Percentiles rank a stretch among this genome's conserved stretches.
Conservation (phyloP, 2,113 vertebrate genomes). For the Planiliza haematocheilus region DNA sequence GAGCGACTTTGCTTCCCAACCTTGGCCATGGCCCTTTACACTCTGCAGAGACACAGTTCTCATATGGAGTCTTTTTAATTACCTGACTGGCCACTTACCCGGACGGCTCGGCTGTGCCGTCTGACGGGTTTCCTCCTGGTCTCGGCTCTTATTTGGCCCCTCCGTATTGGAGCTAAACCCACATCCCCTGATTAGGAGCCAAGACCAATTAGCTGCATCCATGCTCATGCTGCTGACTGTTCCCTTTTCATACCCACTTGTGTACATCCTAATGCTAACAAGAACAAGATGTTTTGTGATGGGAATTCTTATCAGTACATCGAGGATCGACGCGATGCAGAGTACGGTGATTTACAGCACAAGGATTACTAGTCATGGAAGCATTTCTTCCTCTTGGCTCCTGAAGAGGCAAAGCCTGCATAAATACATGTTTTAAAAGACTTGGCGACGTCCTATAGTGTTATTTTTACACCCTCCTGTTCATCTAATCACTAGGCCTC, state of each 20-base stretch:
- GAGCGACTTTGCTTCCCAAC: slow-evolving; percentile 50
- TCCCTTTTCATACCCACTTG: slow-evolving; percentile 57
- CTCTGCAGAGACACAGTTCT: slow-evolving; percentile 44
- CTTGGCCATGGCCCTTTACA: slow-evolving; percentile 51
- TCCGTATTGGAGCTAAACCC: slow-evolving; percentile 62
- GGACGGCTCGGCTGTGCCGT: slow-evolving; percentile 50
- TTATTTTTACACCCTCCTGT: slow-evolving; percentile 61
- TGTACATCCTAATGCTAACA: slow-evolving; percentile 57
- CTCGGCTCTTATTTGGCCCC: slow-evolving; percentile 48
- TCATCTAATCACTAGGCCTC: slow-evolving; percentile 47
- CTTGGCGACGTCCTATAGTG: slow-evolving; percentile 38
- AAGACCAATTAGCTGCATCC: slow-evolving; percentile 70
- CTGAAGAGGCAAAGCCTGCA: slow-evolving; percentile 40
- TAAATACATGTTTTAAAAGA: slow-evolving; percentile 42
- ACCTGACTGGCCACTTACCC: slow-evolving; percentile 58
- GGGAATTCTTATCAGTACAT: slow-evolving; percentile 57
- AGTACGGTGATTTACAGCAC: slow-evolving; percentile 46
- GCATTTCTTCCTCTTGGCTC: slow-evolving; percentile 37
- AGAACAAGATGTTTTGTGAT: slow-evolving; percentile 68
- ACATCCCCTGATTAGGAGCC: slow-evolving; percentile 71
- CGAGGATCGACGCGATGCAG: slow-evolving; percentile 20
- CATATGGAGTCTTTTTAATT: slow-evolving; percentile 62
- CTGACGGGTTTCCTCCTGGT: slow-evolving; percentile 65
- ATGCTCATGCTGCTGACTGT: slow-evolving; percentile 60
- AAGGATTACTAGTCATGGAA: slow-evolving; percentile 38